A percentile compares a stretch with the other conserved stretches of the same genome.
phyloP scores from a whole-genome alignment of 2,797 vertebrate species.

The Hephaestus fuliginosus region DNA sequence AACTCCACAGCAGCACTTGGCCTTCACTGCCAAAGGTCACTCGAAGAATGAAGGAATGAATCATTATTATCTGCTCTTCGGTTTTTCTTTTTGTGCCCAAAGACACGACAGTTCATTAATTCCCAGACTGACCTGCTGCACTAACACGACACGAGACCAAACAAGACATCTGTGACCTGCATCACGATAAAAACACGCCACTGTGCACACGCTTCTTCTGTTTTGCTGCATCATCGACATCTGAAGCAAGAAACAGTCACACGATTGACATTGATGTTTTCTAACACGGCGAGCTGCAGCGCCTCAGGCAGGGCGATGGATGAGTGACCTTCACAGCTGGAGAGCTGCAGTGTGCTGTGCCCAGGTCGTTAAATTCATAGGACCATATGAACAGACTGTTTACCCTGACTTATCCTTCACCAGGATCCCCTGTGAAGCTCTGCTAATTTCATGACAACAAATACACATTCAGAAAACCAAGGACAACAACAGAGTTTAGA shows the following conservation, averaged over 20 bases:
- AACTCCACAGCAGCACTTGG: conserved; percentile 33
- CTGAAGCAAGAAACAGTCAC: conserved; percentile 1
- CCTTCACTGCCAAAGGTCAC: conserved; percentile 45
- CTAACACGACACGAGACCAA: conserved; percentile 10
- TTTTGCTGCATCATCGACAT: background rate
- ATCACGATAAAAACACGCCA: background rate
- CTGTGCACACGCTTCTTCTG: background rate
- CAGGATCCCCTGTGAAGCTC: background rate
- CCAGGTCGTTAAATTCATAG: conserved; percentile 14
- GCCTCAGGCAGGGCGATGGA: conserved; percentile 7
- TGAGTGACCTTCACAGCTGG: conserved; percentile 23
- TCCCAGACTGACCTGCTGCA: conserved; percentile 12
- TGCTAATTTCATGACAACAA: conserved; percentile 1
- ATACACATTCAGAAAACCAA: too few relatives aligned
- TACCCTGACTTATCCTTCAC: background rate
- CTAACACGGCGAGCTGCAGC: background rate
- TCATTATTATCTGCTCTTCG: conserved; percentile 19
- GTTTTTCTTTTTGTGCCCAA: background rate
- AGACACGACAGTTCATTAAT: conserved; percentile 14
- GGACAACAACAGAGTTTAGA: background rate
- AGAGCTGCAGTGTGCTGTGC: background rate
- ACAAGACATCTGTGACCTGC: background rate
- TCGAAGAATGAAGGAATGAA: background rate
- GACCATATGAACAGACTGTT: conserved; percentile 1
- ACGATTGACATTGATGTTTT: conserved; percentile 24